phyloP scores from a whole-genome alignment of 2,113 vertebrate species.

The Phaetusa simplex region DNA sequence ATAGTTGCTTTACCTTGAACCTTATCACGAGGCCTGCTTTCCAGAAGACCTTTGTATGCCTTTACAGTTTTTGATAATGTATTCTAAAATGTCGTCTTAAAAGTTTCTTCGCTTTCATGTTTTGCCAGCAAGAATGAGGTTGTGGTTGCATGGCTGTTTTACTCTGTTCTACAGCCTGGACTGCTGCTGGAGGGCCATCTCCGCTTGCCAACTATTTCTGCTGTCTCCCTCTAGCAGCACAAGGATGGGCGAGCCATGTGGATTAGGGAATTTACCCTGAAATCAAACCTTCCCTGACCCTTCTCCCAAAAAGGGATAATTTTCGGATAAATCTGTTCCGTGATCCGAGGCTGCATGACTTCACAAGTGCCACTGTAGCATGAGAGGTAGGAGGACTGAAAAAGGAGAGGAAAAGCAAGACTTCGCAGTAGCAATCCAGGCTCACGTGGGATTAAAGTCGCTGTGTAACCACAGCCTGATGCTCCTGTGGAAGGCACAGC shows the following conservation, averaged over 20 bases:
- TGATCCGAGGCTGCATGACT: background rate
- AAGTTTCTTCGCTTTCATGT: background rate
- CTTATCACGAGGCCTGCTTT: background rate
- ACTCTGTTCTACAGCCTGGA: background rate
- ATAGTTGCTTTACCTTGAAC: background rate
- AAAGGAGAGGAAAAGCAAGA: background rate
- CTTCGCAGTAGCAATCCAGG: background rate
- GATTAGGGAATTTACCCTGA: background rate
- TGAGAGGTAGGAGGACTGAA: background rate
- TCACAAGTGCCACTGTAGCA: fast-evolving
- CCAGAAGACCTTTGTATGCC: background rate
- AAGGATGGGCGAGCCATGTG: background rate
- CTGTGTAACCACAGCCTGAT: background rate
- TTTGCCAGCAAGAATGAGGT: background rate
- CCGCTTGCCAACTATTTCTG: fast-evolving
- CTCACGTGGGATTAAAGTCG: background rate
- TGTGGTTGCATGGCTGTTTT: background rate
- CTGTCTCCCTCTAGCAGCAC: background rate
- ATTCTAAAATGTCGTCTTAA: background rate
- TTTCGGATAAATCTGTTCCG: background rate
- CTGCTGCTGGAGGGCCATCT: background rate
- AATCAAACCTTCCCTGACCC: background rate
- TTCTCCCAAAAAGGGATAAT: background rate
- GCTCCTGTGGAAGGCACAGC: background rate
- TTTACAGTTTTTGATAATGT: background rate